These are phyloP conservation scores for Drosophila mimetica DNA, from an alignment of 2,888 invertebrate species.

Conservation along the genomic window DNA sequence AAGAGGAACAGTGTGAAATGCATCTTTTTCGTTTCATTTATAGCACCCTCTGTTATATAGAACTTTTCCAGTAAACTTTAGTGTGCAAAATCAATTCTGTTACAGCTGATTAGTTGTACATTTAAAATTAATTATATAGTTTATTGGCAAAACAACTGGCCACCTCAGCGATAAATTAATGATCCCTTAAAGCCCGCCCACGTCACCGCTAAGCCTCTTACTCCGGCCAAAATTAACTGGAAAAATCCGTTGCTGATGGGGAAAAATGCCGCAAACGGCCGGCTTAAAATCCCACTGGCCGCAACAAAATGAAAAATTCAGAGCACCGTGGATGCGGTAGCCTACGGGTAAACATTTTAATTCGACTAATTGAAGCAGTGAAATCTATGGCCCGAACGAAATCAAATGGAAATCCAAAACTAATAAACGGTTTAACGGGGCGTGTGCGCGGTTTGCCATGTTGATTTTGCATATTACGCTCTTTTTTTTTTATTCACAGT, in stretches of 20 bases:
- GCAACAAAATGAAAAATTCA: conserved; percentile 27
- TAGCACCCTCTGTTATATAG: neutral
- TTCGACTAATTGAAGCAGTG: conserved; percentile 42
- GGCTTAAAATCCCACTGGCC: conserved; percentile 19
- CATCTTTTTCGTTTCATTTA: neutral
- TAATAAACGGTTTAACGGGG: conserved; percentile 54
- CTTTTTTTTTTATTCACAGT: conserved; percentile 25
- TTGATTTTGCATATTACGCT: conserved; percentile 36
- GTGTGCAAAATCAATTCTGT: conserved; percentile 7
- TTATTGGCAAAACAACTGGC: conserved; percentile 7
- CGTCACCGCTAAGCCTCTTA: conserved; percentile 46
- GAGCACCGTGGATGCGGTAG: neutral
- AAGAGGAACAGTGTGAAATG: neutral
- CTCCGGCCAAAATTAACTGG: conserved; percentile 34
- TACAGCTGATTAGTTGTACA: conserved; percentile 23
- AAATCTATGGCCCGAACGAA: conserved; percentile 13
- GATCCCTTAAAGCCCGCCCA: conserved; percentile 20
- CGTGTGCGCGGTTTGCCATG: conserved; percentile 58
- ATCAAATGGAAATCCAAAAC: conserved; percentile 40
- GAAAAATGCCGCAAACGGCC: conserved; percentile 35
- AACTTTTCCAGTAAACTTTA: neutral
- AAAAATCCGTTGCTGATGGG: conserved; percentile 23
- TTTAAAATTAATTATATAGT: conserved; percentile 4
- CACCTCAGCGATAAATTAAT: conserved; percentile 25
- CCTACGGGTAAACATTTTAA: conserved; percentile 35